Percentiles rank a stretch among this genome's conserved stretches.
phyloP scores from a whole-genome alignment of 2,888 invertebrate species.

The Philereme vetulata region DNA sequence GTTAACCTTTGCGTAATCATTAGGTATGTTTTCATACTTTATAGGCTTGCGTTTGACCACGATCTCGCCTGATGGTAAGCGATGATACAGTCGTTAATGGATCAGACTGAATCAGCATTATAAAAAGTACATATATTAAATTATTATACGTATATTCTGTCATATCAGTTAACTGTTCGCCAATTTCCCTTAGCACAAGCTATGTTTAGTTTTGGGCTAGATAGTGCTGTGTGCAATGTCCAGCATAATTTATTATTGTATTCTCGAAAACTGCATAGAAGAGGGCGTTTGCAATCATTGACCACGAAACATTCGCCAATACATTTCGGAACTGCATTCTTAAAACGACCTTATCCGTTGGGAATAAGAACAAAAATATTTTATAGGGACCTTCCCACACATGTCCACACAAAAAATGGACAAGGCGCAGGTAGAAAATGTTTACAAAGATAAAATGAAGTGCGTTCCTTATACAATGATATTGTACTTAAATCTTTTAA shows the following conservation, averaged over 20 bases:
- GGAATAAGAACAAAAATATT: conserved; percentile 34
- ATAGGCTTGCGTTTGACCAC: too few species aligned
- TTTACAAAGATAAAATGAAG: conserved; percentile 65
- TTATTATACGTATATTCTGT: too few species aligned
- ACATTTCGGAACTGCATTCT: conserved; percentile 40
- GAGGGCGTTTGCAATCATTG: conserved; percentile 52
- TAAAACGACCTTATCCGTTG: conserved; percentile 44
- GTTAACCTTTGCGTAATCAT: too few species aligned
- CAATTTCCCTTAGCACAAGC: too few species aligned
- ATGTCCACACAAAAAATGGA: conserved; percentile 68
- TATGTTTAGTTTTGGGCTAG: too few species aligned
- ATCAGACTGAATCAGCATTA: too few species aligned
- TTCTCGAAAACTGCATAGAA: conserved; percentile 51
- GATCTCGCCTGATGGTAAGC: too few species aligned
- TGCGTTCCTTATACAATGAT: conserved; percentile 50
- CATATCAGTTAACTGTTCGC: too few species aligned
- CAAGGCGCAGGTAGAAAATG: conserved; percentile 75
- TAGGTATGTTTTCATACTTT: too few species aligned
- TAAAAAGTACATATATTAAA: too few species aligned
- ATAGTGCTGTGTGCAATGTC: too few species aligned
- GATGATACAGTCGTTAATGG: too few species aligned
- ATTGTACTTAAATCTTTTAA: conserved; percentile 28
- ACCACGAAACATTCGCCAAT: conserved; percentile 37
- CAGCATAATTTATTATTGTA: conserved; percentile 1
- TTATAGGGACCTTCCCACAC: conserved; percentile 42